A percentile compares a stretch with the other conserved stretches of the same genome.
phyloP scores from a whole-genome alignment of 2,888 invertebrate genomes.

The Diarsia rubi region DNA sequence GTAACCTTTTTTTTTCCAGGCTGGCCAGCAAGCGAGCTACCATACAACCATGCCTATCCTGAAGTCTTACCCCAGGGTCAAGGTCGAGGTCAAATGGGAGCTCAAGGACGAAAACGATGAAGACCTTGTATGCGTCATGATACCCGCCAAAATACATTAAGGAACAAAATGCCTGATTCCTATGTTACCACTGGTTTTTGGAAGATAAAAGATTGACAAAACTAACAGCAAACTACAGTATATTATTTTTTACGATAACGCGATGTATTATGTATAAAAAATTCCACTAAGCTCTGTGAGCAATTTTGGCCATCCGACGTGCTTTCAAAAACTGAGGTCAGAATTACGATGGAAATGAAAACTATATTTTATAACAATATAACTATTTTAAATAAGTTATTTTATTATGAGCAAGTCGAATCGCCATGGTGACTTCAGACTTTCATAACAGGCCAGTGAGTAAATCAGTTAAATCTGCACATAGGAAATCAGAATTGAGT shows the following conservation, averaged over 20 bases:
- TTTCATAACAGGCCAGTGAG: neutral
- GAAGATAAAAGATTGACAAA: neutral
- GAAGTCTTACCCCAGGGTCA: conserved; percentile 93
- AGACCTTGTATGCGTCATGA: conserved; percentile 92
- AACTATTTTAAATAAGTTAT: neutral
- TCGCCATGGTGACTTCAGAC: neutral
- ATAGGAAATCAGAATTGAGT: conserved; percentile 24
- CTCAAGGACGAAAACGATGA: conserved; percentile 91
- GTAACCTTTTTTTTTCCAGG: conserved; percentile 75
- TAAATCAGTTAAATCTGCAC: neutral
- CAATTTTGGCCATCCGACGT: too few relatives aligned
- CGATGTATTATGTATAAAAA: neutral
- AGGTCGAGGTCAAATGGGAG: conserved; percentile 94
- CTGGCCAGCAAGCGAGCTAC: conserved; percentile 86
- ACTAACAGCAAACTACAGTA: neutral
- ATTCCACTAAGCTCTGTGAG: neutral
- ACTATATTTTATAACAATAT: neutral
- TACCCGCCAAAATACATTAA: conserved; percentile 92
- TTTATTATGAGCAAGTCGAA: neutral
- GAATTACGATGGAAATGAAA: conserved; percentile 11
- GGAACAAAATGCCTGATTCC: conserved; percentile 14
- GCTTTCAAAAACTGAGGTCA: conserved; percentile 15
- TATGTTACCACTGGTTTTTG: conserved; percentile 11
- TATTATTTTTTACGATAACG: neutral
- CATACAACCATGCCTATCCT: conserved; percentile 90